Evolutionary conservation across 1,140 invertebrate genomes (phyloP).

Genomic region (Calliopsis andreniformis): DNA sequence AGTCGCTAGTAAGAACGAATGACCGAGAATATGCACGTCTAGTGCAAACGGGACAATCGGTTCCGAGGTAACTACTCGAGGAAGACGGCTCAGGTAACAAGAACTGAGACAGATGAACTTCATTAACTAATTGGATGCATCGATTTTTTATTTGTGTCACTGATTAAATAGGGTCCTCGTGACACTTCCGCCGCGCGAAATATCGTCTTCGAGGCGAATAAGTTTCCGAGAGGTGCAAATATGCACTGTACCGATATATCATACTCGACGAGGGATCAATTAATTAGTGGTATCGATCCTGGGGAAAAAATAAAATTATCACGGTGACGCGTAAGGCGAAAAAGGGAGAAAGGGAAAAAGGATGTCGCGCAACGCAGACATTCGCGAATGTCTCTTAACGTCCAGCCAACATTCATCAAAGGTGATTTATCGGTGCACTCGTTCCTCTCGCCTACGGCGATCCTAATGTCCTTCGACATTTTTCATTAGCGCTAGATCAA

Average conservation of each 20-base stretch:
- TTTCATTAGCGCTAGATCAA: constrained; percentile 12
- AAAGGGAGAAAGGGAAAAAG: background rate
- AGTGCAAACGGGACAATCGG: background rate
- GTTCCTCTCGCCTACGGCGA: background rate
- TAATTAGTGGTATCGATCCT: background rate
- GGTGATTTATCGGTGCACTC: background rate
- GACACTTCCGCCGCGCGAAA: background rate
- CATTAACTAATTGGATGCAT: constrained; percentile 23
- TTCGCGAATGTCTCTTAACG: background rate
- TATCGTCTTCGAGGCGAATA: background rate
- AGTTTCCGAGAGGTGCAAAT: too few species aligned
- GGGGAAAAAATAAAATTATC: constrained; percentile 14
- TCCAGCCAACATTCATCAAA: background rate
- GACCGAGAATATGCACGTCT: background rate
- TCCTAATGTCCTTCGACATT: constrained; percentile 13
- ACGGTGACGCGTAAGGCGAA: too few species aligned
- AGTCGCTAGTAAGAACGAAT: background rate
- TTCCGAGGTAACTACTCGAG: background rate
- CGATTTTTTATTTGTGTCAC: background rate
- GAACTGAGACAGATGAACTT: background rate
- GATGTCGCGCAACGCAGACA: too few species aligned
- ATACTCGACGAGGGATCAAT: background rate
- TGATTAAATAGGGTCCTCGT: background rate
- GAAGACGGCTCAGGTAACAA: background rate
- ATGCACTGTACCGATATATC: background rate